Base-by-base conservation (phyloP, 2,113 vertebrate species). In the Clarias batrachus region DNA sequence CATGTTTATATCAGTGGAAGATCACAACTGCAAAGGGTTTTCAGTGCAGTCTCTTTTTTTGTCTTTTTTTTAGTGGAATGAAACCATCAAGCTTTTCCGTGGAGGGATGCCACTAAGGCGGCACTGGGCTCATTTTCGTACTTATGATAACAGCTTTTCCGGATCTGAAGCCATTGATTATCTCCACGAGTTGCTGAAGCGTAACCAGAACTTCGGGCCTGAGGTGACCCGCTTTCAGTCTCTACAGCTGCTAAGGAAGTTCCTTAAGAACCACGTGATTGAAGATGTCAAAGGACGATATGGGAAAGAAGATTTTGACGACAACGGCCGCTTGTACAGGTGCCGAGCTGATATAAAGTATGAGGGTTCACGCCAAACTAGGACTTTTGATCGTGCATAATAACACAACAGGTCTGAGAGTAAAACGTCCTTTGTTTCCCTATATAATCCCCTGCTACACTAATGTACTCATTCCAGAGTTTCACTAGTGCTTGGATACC, bases 241-340 rank as follows among this genome's bases (percentile, higher is more conserved):
- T 0, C 89, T 97, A 65, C 96, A 97, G 89, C 93, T 97, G 70
- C 93, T 97, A 0, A 95, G 94, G 89, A 97, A 97, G 57, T 97
- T 97, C 88, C 90, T 96, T 68, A 97, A 96, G 91, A 97, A 97
- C 84, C 96, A 97, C 0, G 96, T 97, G 65, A 96, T 97, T 16
- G 96, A 97, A 90, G 96, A 97, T 83, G 93, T 97, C 87, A 97
- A 97, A 90, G 96, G 96, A 85, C 94, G 93, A 48, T 96, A 95
- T 94, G 96, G 96, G 3, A 96, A 94, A 89, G 96, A 97, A 77
- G 96, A 97, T 86, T 96, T 97, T 89, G 94, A 96, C 88, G 96
- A 97, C 81, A 95, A 95, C 84, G 91, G 94, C 66, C 95, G 91
- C 48, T 91, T 97, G n/a, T 97, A 97, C 89, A 95, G 96, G 96